phyloP scores from a whole-genome alignment of 2,113 vertebrate genomes.

The Triplophysa rosa region DNA sequence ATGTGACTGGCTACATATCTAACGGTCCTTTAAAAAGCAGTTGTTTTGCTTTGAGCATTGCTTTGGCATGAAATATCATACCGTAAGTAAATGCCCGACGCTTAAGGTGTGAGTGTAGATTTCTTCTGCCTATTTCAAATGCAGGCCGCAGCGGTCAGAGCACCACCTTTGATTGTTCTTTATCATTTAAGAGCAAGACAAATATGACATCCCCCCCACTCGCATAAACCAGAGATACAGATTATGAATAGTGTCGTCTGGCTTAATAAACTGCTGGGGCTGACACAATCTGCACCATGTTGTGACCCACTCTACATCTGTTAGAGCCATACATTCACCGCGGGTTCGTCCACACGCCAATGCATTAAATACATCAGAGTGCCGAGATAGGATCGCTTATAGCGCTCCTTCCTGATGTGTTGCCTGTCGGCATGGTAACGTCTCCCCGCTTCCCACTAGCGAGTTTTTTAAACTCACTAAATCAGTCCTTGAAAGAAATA shows the following conservation, averaged over 20 bases:
- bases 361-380: slow-evolving; percentile 61
- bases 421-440: slow-evolving; percentile 43
- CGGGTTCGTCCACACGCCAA: slow-evolving; percentile 48
- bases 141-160: slow-evolving; percentile 34
- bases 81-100: slow-evolving; percentile 1
- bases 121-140: slow-evolving; percentile 37
- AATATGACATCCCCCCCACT: slow-evolving; percentile 49
- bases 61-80: slow-evolving; percentile 32
- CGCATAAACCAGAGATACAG: slow-evolving; percentile 49
- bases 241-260: slow-evolving; percentile 57
- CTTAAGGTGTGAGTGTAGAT: slow-evolving; percentile 29
- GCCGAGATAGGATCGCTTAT: slow-evolving; percentile 59
- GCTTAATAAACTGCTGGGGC: slow-evolving; percentile 59
- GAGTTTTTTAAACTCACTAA: slow-evolving; percentile 78
- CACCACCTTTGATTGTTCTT: slow-evolving; percentile 50
- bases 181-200: slow-evolving; percentile 52
- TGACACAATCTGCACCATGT: slow-evolving; percentile 56
- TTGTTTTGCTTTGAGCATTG: background rate
- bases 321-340: slow-evolving; percentile 55
- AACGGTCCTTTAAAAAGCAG: background rate
- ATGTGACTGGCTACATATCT: background rate
- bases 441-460: slow-evolving; percentile 51
- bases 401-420: slow-evolving; percentile 55
- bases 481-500: slow-evolving; percentile 78
- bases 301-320: slow-evolving; percentile 60